Percentiles rank a stretch among this genome's conserved stretches.
Conservation (phyloP, 2,888 invertebrate genomes). For the Formica aserva region DNA sequence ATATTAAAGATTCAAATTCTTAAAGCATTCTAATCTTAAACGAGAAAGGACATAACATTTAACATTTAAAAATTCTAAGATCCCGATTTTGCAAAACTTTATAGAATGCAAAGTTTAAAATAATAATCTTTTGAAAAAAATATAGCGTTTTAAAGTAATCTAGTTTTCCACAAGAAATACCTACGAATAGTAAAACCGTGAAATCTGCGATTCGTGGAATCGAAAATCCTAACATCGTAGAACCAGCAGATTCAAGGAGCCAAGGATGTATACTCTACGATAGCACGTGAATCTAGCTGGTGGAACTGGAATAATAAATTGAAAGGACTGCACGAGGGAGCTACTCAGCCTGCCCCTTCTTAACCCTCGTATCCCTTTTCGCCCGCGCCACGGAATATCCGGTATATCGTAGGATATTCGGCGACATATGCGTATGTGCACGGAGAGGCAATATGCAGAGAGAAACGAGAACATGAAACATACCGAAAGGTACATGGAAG, state of each 20-base stretch:
- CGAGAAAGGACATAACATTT: background rate
- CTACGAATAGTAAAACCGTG: background rate
- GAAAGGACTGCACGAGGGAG: slow-evolving; percentile 50
- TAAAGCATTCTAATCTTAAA: background rate
- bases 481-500: slow-evolving; percentile 57
- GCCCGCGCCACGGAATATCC: slow-evolving; percentile 45
- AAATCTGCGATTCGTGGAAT: slow-evolving; percentile 29
- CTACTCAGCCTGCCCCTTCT: slow-evolving; percentile 52
- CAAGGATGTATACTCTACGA: slow-evolving; percentile 21
- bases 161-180: background rate
- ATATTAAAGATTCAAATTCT: background rate
- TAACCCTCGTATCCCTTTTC: slow-evolving; percentile 42
- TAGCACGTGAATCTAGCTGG: slow-evolving; percentile 48
- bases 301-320: slow-evolving; percentile 58
- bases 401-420: slow-evolving; percentile 69
- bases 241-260: slow-evolving; percentile 29
- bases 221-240: slow-evolving; percentile 36
- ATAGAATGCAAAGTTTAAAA: background rate
- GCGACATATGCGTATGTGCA: slow-evolving; percentile 81
- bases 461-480: slow-evolving; percentile 51
- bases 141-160: background rate
- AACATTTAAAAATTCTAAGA: background rate
- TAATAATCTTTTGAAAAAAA: background rate
- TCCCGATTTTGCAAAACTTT: background rate
- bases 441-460: slow-evolving; percentile 77